Conservation (phyloP, 2,797 vertebrate species). For the Rhinichthys osculus region DNA sequence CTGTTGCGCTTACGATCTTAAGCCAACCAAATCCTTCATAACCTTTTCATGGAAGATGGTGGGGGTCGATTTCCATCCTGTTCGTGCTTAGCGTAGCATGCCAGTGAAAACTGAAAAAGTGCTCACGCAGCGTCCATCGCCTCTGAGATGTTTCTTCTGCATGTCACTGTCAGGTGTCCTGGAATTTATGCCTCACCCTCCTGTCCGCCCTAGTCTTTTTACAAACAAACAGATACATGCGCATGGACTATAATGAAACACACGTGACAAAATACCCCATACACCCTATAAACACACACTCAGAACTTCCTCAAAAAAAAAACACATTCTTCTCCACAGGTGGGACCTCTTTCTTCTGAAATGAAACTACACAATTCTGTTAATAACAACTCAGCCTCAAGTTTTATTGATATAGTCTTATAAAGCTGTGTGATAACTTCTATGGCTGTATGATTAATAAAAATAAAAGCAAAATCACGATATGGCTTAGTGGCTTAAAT, state of each 20-base stretch:
- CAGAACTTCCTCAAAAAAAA: slow-evolving; percentile 26
- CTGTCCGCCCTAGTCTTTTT: background rate
- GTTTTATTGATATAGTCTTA: background rate
- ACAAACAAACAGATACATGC: background rate
- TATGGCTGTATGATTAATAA: background rate
- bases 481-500: background rate
- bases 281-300: slow-evolving; percentile 3
- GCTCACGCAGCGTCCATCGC: background rate
- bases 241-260: slow-evolving; percentile 41
- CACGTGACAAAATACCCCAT: slow-evolving; percentile 32
- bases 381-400: background rate
- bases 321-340: slow-evolving; percentile 1
- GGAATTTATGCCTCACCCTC: slow-evolving; percentile 34
- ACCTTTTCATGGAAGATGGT: background rate
- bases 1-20: background rate
- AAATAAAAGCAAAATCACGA: background rate
- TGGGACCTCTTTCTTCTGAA: slow-evolving; percentile 22
- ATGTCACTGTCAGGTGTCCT: slow-evolving; percentile 34
- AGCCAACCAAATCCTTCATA: slow-evolving; percentile 10
- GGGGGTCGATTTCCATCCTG: slow-evolving; percentile 37
- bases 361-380: slow-evolving; percentile 14
- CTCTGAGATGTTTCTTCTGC: background rate
- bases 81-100: slow-evolving; percentile 23
- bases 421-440: background rate
- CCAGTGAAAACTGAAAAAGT: slow-evolving; percentile 34